Conservation (phyloP, 2,888 invertebrate genomes). For the Steinernema hermaphroditum region DNA sequence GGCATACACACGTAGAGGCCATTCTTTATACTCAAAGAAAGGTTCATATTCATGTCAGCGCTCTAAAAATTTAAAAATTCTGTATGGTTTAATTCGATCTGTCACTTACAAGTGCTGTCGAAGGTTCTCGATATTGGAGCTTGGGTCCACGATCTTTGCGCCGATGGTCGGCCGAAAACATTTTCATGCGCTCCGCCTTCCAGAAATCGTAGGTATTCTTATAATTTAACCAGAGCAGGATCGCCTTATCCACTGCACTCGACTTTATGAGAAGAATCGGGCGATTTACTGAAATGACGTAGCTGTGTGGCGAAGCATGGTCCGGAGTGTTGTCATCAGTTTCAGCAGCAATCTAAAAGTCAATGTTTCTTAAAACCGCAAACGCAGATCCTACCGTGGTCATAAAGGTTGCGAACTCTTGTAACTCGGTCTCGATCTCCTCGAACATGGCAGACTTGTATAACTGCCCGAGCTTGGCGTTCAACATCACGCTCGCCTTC, state of each 20-base stretch:
- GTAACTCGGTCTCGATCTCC: constrained; percentile 95
- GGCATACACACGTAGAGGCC: constrained; percentile 66
- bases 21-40: constrained; percentile 59
- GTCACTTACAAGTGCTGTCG: neutral
- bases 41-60: constrained; percentile 53
- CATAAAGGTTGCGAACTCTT: constrained; percentile 95
- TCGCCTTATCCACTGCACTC: constrained; percentile 94
- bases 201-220: constrained; percentile 99
- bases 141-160: constrained; percentile 39
- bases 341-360: constrained; percentile 50
- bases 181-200: constrained; percentile 81
- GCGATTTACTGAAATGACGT: constrained; percentile 82
- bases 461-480: constrained; percentile 90
- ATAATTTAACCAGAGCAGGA: constrained; percentile 97
- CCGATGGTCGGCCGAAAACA: constrained; percentile 40
- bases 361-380: neutral
- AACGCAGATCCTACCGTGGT: constrained; percentile 72
- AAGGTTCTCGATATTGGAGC: neutral
- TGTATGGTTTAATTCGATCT: neutral
- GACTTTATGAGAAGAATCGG: constrained; percentile 95
- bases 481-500: constrained; percentile 84
- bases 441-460: constrained; percentile 88
- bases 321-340: constrained; percentile 51
- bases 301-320: constrained; percentile 41
- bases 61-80: constrained; percentile 8